phyloP scores from a whole-genome alignment of 2,888 invertebrate genomes.

The Metallyticus violacea region DNA sequence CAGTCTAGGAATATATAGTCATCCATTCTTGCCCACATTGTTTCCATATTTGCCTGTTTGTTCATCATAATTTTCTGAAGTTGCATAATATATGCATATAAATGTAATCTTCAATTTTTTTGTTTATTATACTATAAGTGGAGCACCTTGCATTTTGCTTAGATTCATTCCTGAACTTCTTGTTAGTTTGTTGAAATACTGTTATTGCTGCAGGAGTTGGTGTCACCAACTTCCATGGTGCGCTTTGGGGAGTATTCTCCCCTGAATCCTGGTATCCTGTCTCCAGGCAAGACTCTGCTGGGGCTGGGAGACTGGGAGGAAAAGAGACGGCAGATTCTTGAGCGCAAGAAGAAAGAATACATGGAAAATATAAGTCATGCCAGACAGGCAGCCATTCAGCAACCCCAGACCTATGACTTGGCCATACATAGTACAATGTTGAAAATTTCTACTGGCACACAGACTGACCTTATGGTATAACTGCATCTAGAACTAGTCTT shows the following conservation, averaged over 20 bases:
- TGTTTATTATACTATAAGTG: too few species aligned
- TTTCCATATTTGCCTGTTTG: too few species aligned
- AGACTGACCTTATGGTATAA: background rate
- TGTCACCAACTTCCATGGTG: constrained; percentile 21
- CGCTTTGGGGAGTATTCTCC: constrained; percentile 32
- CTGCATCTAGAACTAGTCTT: too few species aligned
- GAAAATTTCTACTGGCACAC: background rate
- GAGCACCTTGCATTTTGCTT: too few species aligned
- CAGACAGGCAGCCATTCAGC: background rate
- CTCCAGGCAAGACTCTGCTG: constrained; percentile 28
- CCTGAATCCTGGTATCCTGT: constrained; percentile 28
- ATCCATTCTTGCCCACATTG: too few species aligned
- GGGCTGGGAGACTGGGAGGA: constrained; percentile 33
- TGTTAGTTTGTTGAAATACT: too few species aligned
- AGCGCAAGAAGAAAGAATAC: constrained; percentile 29
- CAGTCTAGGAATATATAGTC: too few species aligned
- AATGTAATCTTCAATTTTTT: too few species aligned
- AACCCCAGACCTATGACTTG: background rate
- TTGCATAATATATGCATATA: too few species aligned
- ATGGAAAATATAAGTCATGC: constrained; percentile 29
- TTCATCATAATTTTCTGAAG: too few species aligned
- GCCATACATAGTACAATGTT: background rate
- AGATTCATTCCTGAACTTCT: too few species aligned
- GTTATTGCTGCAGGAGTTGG: background rate
- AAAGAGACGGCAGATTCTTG: constrained; percentile 25